Evolutionary conservation across 2,113 vertebrate genomes (phyloP).

Genomic region (Crotalus tigris): DNA sequence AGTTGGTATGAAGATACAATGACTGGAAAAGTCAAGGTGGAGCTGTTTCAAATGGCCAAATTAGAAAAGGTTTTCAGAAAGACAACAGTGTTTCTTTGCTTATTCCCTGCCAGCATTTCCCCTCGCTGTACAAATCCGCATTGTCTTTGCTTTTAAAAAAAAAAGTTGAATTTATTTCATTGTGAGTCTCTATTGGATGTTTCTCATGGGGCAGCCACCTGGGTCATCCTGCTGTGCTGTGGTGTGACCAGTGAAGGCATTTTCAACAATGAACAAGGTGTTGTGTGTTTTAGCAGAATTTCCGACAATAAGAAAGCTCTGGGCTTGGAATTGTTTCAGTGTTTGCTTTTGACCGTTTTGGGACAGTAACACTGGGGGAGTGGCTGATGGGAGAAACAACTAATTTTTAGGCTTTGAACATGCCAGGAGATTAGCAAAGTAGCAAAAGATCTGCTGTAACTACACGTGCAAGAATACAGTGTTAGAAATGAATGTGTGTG

Average conservation of each 20-base stretch:
- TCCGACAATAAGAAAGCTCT: constrained; percentile 14
- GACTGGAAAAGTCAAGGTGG: background rate
- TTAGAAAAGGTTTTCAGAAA: constrained; percentile 19
- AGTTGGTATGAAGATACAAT: background rate
- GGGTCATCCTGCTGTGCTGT: constrained; percentile 29
- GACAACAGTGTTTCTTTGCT: constrained; percentile 39
- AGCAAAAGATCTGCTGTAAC: background rate
- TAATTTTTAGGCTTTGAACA: background rate
- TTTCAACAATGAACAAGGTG: constrained; percentile 51
- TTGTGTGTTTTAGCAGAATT: constrained; percentile 30
- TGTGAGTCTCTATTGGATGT: constrained; percentile 48
- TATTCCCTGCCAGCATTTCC: constrained; percentile 45
- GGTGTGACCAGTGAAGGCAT: constrained; percentile 47
- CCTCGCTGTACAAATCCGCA: constrained; percentile 35
- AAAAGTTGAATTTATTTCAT: constrained; percentile 40
- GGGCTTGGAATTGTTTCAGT: constrained; percentile 41
- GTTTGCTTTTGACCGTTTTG: constrained; percentile 24
- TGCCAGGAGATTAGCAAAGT: background rate
- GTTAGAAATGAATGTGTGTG: background rate
- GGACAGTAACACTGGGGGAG: background rate
- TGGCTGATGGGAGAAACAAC: background rate
- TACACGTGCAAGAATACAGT: too few species aligned
- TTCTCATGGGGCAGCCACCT: constrained; percentile 44
- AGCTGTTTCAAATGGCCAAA: background rate
- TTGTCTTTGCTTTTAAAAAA: constrained; percentile 14